These are phyloP conservation scores for Protobothrops flavoviridis DNA, from an alignment of 2,113 vertebrate genomes.

Conservation along the genomic window DNA sequence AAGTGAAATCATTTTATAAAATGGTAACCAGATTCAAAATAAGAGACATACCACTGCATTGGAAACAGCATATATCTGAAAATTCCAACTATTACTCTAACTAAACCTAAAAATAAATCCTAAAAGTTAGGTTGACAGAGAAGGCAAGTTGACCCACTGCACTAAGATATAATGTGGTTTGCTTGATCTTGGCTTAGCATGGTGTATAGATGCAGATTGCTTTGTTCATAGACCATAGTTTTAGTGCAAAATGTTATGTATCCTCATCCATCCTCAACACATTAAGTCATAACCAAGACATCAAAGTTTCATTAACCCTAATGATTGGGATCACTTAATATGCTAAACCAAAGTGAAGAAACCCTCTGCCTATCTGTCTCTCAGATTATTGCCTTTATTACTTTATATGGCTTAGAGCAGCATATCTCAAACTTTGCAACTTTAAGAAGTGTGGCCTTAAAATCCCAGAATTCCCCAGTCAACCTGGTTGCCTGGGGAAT, in stretches of 20 bases:
- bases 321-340: background rate
- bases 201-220: background rate
- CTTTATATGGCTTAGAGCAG: background rate
- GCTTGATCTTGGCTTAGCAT: background rate
- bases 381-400: background rate
- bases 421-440: no score
- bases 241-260: background rate
- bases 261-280: background rate
- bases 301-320: background rate
- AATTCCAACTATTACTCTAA: background rate
- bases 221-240: background rate
- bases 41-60: background rate
- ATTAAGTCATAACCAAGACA: background rate
- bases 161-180: background rate
- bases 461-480: background rate
- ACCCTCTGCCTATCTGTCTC: background rate
- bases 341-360: background rate
- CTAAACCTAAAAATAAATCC: background rate
- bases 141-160: background rate
- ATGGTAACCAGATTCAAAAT: background rate
- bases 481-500: background rate
- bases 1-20: background rate
- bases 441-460: rapidly evolving
- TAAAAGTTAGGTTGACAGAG: background rate
- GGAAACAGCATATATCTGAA: background rate